These are phyloP conservation scores for Ommatoiulus sabulosus DNA, from an alignment of 2,888 invertebrate genomes.

Conservation along the genomic window DNA sequence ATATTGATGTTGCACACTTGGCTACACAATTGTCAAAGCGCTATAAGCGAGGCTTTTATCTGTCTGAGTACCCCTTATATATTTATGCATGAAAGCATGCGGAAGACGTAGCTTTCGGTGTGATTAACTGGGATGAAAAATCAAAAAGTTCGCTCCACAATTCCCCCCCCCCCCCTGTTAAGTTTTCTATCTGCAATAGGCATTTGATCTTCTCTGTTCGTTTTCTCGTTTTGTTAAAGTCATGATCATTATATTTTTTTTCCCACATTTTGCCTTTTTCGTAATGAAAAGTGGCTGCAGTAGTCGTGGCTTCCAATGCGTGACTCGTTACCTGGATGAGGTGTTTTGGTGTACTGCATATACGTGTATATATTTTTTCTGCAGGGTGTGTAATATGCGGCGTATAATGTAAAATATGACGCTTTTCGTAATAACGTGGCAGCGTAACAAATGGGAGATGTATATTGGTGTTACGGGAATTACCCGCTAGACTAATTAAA, in stretches of 20 bases:
- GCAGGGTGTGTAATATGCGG: background rate
- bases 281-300: constrained; percentile 7
- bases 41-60: too few species aligned
- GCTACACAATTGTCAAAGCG: too few species aligned
- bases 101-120: background rate
- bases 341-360: background rate
- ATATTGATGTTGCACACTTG: too few species aligned
- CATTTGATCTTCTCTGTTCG: background rate
- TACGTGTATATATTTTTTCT: background rate
- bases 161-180: background rate
- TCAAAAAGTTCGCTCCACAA: background rate
- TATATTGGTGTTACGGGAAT: constrained; percentile 23
- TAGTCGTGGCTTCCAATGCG: constrained; percentile 4
- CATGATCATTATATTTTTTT: background rate
- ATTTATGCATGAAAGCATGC: background rate
- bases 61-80: too few species aligned
- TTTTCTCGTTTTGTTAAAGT: background rate
- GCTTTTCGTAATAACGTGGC: constrained; percentile 24
- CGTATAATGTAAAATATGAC: background rate
- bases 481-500: constrained; percentile 14
- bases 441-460: background rate
- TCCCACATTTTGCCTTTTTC: background rate
- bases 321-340: constrained; percentile 24
- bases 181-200: background rate
- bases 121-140: background rate